A percentile compares a stretch with the other conserved stretches of the same genome.
phyloP scores from a whole-genome alignment of 2,888 invertebrate species.

The Pterobdella sp. region DNA sequence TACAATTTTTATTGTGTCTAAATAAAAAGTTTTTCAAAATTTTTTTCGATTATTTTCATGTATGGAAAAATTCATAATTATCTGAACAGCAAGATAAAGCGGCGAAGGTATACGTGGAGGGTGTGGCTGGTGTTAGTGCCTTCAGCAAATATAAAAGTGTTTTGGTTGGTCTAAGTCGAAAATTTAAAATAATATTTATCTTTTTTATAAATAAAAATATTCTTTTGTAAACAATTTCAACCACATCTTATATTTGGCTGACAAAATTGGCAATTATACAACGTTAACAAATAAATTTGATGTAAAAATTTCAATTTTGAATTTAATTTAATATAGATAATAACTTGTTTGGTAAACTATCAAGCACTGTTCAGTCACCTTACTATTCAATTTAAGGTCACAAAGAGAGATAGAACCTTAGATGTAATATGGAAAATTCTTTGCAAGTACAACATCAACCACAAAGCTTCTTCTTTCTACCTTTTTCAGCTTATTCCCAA shows the following conservation, averaged over 20 bases:
- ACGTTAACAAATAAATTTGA: too few species aligned
- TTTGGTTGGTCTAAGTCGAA: neutral
- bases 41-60: too few species aligned
- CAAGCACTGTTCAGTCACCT: neutral
- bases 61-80: too few species aligned
- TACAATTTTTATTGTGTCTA: too few species aligned
- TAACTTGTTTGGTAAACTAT: neutral
- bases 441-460: neutral
- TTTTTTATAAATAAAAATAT: too few species aligned
- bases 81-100: too few species aligned
- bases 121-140: neutral
- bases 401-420: neutral
- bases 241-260: neutral
- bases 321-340: neutral
- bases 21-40: too few species aligned
- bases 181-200: neutral
- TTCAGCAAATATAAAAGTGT: conserved; percentile 4
- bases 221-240: neutral
- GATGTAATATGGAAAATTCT: neutral
- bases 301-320: neutral
- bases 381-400: neutral
- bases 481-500: neutral
- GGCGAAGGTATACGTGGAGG: conserved; percentile 10
- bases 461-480: neutral
- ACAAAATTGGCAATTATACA: neutral